phyloP scores from a whole-genome alignment of 2,888 invertebrate genomes.

The Macrosiphum euphorbiae region DNA sequence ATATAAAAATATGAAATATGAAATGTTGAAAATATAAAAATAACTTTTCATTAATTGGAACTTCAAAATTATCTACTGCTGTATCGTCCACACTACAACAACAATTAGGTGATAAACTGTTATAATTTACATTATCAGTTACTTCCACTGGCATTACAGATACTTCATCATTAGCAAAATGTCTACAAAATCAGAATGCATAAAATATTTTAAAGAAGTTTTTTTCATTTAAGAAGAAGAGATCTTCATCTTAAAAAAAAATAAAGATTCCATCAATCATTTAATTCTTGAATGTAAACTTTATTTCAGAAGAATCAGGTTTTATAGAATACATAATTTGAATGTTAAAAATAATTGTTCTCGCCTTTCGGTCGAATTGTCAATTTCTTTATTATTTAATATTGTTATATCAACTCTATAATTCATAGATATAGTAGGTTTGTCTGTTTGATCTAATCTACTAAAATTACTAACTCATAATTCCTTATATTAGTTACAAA shows the following conservation, averaged over 20 bases:
- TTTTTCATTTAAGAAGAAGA: no score
- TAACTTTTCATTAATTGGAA: background rate
- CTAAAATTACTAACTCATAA: background rate
- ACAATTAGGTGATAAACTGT: background rate
- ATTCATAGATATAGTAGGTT: background rate
- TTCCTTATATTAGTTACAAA: no score
- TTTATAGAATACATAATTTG: background rate
- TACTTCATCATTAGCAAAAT: background rate
- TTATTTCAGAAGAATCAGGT: background rate
- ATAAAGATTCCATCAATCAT: background rate
- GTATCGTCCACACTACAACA: no score
- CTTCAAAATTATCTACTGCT: background rate
- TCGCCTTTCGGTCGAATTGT: background rate
- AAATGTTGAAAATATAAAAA: background rate
- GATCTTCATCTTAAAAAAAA: no score
- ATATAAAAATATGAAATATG: background rate
- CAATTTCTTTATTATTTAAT: background rate
- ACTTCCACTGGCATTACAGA: no score
- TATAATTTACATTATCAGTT: background rate
- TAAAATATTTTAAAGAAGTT: no score
- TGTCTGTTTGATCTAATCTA: background rate
- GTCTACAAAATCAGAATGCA: background rate
- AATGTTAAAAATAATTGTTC: background rate
- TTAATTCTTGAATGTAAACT: background rate
- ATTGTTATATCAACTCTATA: background rate